These are phyloP conservation scores for Agapornis canus DNA, from an alignment of 2,797 vertebrate genomes.

Conservation along the genomic window DNA sequence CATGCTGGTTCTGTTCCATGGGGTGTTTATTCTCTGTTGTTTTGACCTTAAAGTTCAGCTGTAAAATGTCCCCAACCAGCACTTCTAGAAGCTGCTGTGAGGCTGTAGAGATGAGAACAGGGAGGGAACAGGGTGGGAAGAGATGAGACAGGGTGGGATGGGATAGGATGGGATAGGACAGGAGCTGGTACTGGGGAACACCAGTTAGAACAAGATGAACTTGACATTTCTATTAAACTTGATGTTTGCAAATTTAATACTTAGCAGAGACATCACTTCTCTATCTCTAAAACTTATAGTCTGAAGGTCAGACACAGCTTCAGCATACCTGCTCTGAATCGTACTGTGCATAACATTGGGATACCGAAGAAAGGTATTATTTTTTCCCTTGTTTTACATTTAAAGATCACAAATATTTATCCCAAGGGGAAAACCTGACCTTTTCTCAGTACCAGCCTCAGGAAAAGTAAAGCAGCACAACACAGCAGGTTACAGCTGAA, in stretches of 20 bases:
- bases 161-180: not conserved
- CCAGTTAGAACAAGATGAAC: not conserved
- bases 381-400: not conserved
- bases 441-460: accelerated
- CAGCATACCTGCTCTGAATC: not conserved
- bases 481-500: not conserved
- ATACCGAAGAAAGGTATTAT: not conserved
- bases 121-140: not conserved
- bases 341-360: not conserved
- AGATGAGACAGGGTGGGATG: not conserved
- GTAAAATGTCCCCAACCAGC: not conserved
- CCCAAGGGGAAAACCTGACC: not conserved
- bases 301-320: not conserved
- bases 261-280: not conserved
- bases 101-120: not conserved
- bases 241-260: not conserved
- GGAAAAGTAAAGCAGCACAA: not conserved
- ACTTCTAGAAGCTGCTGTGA: not conserved
- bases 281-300: not conserved
- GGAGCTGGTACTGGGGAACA: not conserved
- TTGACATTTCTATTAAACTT: not conserved
- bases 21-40: not conserved
- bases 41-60: not conserved
- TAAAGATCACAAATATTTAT: not conserved
- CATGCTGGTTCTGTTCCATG: not conserved